Evolutionary conservation across 92 coral and sea anemone genomes (phyloP).

Genomic region (Phenganax marumi): DNA sequence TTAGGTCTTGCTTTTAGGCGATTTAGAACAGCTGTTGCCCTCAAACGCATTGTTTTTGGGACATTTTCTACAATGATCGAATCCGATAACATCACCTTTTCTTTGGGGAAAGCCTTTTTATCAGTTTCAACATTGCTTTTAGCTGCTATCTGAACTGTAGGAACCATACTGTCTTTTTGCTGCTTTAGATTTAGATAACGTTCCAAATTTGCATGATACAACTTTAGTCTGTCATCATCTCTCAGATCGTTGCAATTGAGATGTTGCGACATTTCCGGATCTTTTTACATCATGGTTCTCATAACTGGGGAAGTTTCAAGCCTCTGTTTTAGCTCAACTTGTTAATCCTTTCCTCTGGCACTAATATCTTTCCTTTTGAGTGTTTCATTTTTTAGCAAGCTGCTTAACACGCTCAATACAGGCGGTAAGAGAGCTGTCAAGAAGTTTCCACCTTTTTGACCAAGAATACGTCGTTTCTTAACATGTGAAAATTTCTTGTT

Average conservation of each 20-base stretch:
- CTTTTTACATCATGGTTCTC: slow-evolving; percentile 9
- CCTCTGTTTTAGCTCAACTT: slow-evolving; percentile 19
- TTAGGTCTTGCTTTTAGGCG: slow-evolving; percentile 15
- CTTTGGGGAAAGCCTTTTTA: neutral
- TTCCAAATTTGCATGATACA: too few species aligned
- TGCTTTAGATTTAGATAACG: too few species aligned
- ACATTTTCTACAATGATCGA: too few species aligned
- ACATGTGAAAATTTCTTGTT: slow-evolving; percentile 14
- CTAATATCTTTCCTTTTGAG: slow-evolving; percentile 15
- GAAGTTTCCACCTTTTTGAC: too few species aligned
- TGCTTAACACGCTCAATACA: too few species aligned
- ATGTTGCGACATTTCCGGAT: slow-evolving; percentile 21
- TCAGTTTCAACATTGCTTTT: too few species aligned
- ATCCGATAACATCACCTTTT: neutral
- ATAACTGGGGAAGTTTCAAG: slow-evolving; percentile 13
- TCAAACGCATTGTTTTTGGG: too few species aligned
- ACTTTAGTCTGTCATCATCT: neutral
- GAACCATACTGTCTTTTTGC: too few species aligned
- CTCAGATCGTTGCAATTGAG: neutral
- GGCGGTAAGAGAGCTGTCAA: too few species aligned
- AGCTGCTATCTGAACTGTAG: neutral
- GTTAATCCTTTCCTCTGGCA: slow-evolving; percentile 21
- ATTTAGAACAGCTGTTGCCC: neutral
- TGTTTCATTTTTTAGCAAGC: slow-evolving; percentile 5
- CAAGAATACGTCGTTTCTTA: slow-evolving; percentile 2